Base-by-base conservation (phyloP, 1,140 invertebrate genomes). In the Eupristina koningsbergeri region DNA sequence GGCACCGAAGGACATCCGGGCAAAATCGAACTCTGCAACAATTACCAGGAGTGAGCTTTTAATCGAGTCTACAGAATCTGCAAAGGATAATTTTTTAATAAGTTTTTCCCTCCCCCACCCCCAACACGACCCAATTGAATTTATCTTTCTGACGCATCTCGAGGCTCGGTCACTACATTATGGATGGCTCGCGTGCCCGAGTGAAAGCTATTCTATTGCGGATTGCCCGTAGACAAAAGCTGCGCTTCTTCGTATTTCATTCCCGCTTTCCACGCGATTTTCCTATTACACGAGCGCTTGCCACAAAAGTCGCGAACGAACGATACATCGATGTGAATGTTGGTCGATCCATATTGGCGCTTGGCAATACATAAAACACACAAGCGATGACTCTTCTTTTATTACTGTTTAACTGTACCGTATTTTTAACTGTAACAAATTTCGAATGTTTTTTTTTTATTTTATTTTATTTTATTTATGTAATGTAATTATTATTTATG, bases 131-230 rank as follows among this genome's bases (percentile, higher is more conserved):
- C 26, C 83, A 61, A 83, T 81, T 64, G 85, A 85, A 88, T 87
- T 91, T 91, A 92, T 92, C 91, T 91, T 83, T 85, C 83, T 84
- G 86, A 84, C 84, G 87, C 88, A 92, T 91, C 91, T 90, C 84
- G 75, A 81, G 53, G 81, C 82, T 87, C 86, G 86, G 85, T 86
- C 73, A 41, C 87, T 91, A 89, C 89, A 91, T 92, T 91, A 92
- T 91, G 89, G 89, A 91, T 91, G 86, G 88, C 88, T 91, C 89
- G 91, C 91, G 91, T 91, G 91, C 89, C 86, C 39, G 47, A 13
- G n/a, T 74, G 81, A 81, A 84, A 80, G 64, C 80, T 71, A 73
- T 73, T 76, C 22, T 58, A 26, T 26, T 26, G 53, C 22, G 50
- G 47, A 71, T 71, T 58, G 64, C 0, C 53, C 63, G 45, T 15